phyloP scores from a whole-genome alignment of 2,888 invertebrate species.

The Rhyacophila evoluta region DNA sequence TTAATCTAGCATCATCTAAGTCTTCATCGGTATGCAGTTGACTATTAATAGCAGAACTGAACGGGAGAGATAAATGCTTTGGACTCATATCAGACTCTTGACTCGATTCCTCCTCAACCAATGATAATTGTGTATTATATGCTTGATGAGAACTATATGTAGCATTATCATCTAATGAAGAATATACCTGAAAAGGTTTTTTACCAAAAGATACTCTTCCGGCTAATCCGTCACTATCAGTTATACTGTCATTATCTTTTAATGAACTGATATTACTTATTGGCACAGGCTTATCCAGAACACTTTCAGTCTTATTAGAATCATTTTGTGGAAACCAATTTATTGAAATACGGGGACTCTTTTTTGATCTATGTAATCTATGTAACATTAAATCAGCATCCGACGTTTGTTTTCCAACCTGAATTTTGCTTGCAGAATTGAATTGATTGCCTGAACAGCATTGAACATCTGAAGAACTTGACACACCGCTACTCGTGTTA shows the following conservation, averaged over 20 bases:
- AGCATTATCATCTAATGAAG: conserved; percentile 55
- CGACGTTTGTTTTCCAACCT: background rate
- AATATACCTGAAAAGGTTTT: conserved; percentile 49
- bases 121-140: conserved; percentile 65
- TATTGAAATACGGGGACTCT: conserved; percentile 37
- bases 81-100: conserved; percentile 63
- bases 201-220: conserved; percentile 61
- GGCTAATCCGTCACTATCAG: conserved; percentile 56
- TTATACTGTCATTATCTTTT: background rate
- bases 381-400: conserved; percentile 28
- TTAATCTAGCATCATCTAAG: background rate
- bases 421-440: conserved; percentile 25
- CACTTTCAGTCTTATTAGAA: background rate
- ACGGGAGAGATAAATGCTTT: conserved; percentile 24
- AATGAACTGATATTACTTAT: background rate
- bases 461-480: conserved; percentile 52
- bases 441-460: conserved; percentile 23
- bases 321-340: conserved; percentile 46
- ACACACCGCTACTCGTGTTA: conserved; percentile 54
- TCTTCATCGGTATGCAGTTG: no score
- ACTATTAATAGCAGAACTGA: background rate
- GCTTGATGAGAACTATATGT: conserved; percentile 26
- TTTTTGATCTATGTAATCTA: conserved; percentile 36
- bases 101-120: conserved; percentile 69
- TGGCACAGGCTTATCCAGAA: background rate